These are phyloP conservation scores for Cyphomyrmex costatus DNA, from an alignment of 1,140 invertebrate species.

Conservation along the genomic window DNA sequence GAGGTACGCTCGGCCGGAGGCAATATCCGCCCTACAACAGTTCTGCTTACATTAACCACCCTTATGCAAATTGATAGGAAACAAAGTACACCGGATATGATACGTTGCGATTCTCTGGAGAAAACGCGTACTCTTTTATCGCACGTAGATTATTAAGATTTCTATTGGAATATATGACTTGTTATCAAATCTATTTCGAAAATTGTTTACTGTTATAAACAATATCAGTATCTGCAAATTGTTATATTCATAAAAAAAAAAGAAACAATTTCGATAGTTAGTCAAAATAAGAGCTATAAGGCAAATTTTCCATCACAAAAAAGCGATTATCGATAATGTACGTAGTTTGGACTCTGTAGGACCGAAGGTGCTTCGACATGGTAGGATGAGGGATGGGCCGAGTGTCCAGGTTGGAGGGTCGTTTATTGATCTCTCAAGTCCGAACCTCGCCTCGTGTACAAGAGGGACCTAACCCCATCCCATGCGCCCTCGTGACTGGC, in stretches of 20 bases:
- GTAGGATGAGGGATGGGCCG: conserved; percentile 80
- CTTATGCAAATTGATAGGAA: conserved; percentile 79
- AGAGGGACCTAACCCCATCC: conserved; percentile 85
- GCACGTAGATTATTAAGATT: conserved; percentile 7
- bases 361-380: conserved; percentile 76
- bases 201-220: not conserved
- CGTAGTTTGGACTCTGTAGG: conserved; percentile 64
- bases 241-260: not conserved
- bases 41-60: conserved; percentile 77
- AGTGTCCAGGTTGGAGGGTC: conserved; percentile 86
- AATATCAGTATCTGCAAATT: not conserved
- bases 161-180: not conserved
- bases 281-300: not conserved
- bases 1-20: conserved; percentile 63
- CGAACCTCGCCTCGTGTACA: conserved; percentile 84
- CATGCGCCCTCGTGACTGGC: conserved; percentile 85
- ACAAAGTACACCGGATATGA: conserved; percentile 72
- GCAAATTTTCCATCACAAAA: conserved; percentile 43
- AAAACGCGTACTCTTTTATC: conserved; percentile 55
- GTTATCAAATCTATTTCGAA: not conserved
- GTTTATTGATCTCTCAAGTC: conserved; percentile 88
- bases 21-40: conserved; percentile 65
- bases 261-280: not conserved
- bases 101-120: conserved; percentile 62
- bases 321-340: conserved; percentile 66